A percentile compares a stretch with the other conserved stretches of the same genome.
These are phyloP conservation scores for Siderastrea siderea DNA, from an alignment of 92 coral and sea anemone genomes.

Conservation along the genomic window DNA sequence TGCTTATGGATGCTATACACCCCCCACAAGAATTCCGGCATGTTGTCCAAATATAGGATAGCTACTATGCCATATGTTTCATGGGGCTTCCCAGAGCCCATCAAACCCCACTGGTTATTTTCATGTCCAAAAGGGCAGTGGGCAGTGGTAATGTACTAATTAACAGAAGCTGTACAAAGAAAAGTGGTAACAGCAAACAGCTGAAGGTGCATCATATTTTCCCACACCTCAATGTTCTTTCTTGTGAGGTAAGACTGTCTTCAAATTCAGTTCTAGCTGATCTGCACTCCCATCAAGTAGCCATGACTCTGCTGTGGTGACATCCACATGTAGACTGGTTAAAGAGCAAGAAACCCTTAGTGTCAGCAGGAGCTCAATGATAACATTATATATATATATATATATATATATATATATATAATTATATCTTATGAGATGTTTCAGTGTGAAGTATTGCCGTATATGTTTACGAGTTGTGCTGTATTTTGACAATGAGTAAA, in stretches of 20 bases:
- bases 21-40: neutral
- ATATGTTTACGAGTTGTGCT: too few species aligned
- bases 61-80: neutral
- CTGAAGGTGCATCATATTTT: neutral
- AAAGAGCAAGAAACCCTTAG: neutral
- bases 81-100: neutral
- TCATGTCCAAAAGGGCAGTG: neutral
- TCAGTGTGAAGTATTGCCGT: too few species aligned
- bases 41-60: neutral
- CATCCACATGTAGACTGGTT: neutral
- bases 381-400: neutral
- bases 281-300: too few species aligned
- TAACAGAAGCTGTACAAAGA: neutral
- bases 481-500: too few species aligned
- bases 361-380: neutral
- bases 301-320: too few species aligned
- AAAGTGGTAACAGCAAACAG: neutral
- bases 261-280: too few species aligned
- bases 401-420: neutral
- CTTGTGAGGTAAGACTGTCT: too few species aligned
- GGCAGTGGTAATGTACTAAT: neutral
- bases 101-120: constrained; percentile 16
- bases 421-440: too few species aligned
- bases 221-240: neutral
- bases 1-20: neutral